phyloP scores from a whole-genome alignment of 2,888 invertebrate genomes.

The Campoletis raptor region DNA sequence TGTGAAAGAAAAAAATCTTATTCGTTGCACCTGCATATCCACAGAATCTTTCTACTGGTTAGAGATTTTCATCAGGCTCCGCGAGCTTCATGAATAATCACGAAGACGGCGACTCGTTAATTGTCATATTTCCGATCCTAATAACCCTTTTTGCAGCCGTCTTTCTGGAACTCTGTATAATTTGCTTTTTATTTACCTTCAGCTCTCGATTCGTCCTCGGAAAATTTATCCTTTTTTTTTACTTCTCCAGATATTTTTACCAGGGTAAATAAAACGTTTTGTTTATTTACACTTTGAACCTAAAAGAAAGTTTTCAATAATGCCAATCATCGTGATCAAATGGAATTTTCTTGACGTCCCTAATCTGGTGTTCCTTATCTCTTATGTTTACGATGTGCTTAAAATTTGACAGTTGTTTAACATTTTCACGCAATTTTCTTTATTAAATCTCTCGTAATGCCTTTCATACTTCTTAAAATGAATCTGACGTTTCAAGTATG shows the following conservation, averaged over 20 bases:
- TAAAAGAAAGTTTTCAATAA: too few relatives aligned
- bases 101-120: conserved; percentile 33
- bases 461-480: too few relatives aligned
- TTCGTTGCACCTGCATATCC: conserved; percentile 49
- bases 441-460: too few relatives aligned
- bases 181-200: neutral
- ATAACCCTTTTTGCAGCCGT: conserved; percentile 9
- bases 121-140: conserved; percentile 42
- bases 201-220: neutral
- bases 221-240: conserved; percentile 7
- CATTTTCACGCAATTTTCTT: too few relatives aligned
- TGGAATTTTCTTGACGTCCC: too few relatives aligned
- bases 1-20: conserved; percentile 19
- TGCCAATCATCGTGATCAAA: too few relatives aligned
- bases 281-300: neutral
- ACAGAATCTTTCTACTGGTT: conserved; percentile 17
- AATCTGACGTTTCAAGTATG: too few relatives aligned
- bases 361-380: too few relatives aligned
- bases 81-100: conserved; percentile 58
- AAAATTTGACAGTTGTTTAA: too few relatives aligned
- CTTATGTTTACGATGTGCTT: too few relatives aligned
- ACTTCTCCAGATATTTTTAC: neutral
- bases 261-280: neutral
- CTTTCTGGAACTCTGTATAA: conserved; percentile 12
- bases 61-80: conserved; percentile 42